Conservation (phyloP, 2,888 invertebrate genomes). For the Caprella mutica region DNA sequence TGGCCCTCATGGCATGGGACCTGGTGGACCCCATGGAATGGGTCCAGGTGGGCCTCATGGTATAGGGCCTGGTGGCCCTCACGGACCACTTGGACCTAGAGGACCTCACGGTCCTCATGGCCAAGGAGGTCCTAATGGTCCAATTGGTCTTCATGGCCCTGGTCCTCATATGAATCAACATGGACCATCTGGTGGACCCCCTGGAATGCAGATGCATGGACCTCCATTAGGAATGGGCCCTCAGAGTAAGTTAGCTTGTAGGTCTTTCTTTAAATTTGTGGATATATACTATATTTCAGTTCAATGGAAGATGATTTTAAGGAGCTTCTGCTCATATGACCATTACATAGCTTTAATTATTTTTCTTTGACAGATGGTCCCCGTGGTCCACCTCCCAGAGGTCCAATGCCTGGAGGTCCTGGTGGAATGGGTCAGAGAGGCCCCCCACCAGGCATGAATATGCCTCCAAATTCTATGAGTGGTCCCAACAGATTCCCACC, state of each 20-base stretch:
- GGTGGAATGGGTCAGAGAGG: constrained; percentile 43
- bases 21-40: constrained; percentile 47
- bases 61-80: constrained; percentile 49
- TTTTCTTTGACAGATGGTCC: constrained; percentile 13
- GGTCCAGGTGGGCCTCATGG: constrained; percentile 41
- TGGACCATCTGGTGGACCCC: constrained; percentile 45
- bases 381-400: constrained; percentile 46
- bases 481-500: constrained; percentile 18
- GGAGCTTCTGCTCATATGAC: neutral
- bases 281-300: too few relatives aligned
- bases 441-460: constrained; percentile 45
- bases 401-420: constrained; percentile 42
- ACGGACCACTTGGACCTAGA: too few relatives aligned
- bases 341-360: neutral
- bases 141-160: constrained; percentile 37
- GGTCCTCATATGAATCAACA: constrained; percentile 48
- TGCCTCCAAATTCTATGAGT: constrained; percentile 18
- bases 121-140: constrained; percentile 44
- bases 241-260: too few relatives aligned
- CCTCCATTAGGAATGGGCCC: constrained; percentile 41
- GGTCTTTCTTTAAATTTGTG: too few relatives aligned
- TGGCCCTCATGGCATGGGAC: constrained; percentile 30
- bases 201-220: constrained; percentile 41
- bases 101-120: constrained; percentile 41
- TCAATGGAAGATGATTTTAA: neutral